A percentile compares a stretch with the other conserved stretches of the same genome.
These are phyloP conservation scores for Cossypha polioptera DNA, from an alignment of 2,797 vertebrate genomes.

Conservation along the genomic window DNA sequence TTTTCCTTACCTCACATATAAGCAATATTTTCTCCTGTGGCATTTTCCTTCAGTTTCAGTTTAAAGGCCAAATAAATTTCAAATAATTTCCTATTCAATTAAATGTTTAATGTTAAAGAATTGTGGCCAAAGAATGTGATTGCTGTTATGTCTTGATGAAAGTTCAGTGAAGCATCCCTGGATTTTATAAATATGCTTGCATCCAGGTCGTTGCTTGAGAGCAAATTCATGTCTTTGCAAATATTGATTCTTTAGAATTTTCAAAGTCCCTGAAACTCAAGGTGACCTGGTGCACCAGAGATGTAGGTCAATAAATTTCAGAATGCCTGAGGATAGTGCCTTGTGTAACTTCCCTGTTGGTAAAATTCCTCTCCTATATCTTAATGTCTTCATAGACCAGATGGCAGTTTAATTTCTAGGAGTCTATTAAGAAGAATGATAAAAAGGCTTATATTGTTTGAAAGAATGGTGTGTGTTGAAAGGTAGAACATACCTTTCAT, in stretches of 20 bases:
- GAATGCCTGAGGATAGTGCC: background rate
- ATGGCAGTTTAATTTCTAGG: background rate
- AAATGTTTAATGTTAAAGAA: background rate
- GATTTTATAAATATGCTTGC: background rate
- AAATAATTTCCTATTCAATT: background rate
- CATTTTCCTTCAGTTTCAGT: background rate
- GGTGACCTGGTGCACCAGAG: background rate
- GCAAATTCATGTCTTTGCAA: background rate
- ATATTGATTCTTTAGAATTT: slow-evolving; percentile 9
- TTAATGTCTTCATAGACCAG: background rate
- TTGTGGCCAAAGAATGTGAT: background rate
- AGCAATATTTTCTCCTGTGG: background rate
- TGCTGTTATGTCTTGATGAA: background rate
- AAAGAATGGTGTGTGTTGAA: background rate
- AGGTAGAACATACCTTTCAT: background rate
- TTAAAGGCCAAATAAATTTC: background rate
- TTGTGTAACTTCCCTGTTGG: background rate
- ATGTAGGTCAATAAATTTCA: background rate
- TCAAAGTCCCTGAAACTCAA: background rate
- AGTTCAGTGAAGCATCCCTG: background rate
- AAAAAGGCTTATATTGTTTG: background rate
- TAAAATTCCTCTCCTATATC: background rate
- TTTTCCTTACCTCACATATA: background rate
- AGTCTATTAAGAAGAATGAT: background rate
- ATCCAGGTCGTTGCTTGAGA: slow-evolving; percentile 7